Evolutionary conservation across 2,113 vertebrate species (phyloP), one percentile per base, ranked within the genome.

Genomic region (Cricetomys ansorgei): DNA sequence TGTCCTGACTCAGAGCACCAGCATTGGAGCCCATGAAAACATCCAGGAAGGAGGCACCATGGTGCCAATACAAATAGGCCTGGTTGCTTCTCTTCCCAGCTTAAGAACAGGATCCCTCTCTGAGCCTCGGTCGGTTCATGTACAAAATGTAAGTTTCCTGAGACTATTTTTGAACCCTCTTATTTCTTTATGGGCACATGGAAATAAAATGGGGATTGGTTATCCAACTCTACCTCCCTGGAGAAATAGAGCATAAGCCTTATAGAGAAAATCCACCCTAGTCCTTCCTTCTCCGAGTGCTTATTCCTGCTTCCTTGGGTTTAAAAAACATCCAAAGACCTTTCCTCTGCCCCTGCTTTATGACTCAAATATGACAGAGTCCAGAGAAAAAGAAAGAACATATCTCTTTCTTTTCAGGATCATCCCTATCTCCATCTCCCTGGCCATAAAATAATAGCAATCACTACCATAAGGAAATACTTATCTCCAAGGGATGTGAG

Each of bases 381-480:
- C 73, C 93, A 94, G 95, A 92, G 86, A 50, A 83, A 93, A 77
- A 29, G 45, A 70, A 72, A 16, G 85, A 95, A 72, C 80, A 76
- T 25, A 84, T 86, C 76, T 96, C 88, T 45, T 55, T 97, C 95
- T 91, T 83, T 84, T 48, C 31, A 27, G 64, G 86, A 67, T 70
- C 76, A 81, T 96, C 89, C n/a, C 43, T 97, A 57, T 89, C 91
- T 97, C 94, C 70, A 89, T 34, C 64, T 96, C 92, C 73, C 92
- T 73, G 72, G 77, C 81, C 91, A 69, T 91, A 87, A 96, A 96
- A 84, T 69, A 87, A 84, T 75, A 94, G 62, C 90, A 76, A 81
- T 92, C 91, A 83, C 69, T 73, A 81, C 86, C 97, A 96, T 96
- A 96, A 97, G 97, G 97, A 97, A 98, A 83, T 91, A 95, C 94